Evolutionary conservation across 2,888 invertebrate genomes (phyloP).

Genomic region (Alsophila aescularia): DNA sequence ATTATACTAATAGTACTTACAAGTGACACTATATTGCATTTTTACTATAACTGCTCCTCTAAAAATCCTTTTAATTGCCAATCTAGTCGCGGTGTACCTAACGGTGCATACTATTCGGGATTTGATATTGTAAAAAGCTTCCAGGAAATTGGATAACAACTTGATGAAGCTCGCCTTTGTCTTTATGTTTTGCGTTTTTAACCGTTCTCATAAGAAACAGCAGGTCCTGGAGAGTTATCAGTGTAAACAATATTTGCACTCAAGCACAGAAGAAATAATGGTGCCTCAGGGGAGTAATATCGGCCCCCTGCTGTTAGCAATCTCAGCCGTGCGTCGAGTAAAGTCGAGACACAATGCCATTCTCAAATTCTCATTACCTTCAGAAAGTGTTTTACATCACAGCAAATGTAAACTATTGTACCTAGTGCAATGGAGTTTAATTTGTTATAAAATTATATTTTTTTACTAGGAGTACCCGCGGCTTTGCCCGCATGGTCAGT

Average conservation of each 20-base stretch:
- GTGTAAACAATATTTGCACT: constrained; percentile 6
- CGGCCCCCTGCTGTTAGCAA: constrained; percentile 10
- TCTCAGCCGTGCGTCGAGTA: neutral
- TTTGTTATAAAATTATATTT: neutral
- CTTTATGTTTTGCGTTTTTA: neutral
- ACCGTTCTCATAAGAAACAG: neutral
- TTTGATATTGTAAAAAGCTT: no score
- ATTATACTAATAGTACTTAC: no score
- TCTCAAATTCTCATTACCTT: constrained; percentile 5
- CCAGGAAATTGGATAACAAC: neutral
- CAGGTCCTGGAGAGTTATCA: constrained; percentile 2
- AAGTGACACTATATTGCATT: no score
- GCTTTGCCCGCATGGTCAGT: no score
- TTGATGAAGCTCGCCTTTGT: neutral
- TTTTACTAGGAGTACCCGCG: no score
- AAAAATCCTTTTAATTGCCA: no score
- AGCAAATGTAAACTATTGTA: neutral
- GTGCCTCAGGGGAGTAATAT: no score
- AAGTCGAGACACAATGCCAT: neutral
- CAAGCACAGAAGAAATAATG: constrained; percentile 1
- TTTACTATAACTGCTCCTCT: no score
- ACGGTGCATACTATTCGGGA: no score
- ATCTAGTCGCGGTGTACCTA: no score
- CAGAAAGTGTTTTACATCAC: neutral
- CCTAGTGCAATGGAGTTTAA: neutral